Base-by-base conservation (phyloP, 35 echinoderm and acorn worm species). In the Apostichopus parvimensis region DNA sequence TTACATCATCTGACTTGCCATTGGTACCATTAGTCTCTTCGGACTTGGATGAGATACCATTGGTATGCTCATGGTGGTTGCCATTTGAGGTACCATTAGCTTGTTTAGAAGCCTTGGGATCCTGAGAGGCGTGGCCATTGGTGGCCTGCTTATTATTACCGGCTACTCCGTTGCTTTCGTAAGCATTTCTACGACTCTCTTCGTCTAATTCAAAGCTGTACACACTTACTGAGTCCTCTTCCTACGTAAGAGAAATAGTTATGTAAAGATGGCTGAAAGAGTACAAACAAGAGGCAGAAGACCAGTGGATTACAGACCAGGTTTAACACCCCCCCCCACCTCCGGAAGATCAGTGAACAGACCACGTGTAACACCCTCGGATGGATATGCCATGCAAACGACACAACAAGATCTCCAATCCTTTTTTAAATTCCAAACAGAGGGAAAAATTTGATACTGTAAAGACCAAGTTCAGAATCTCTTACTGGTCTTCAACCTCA, bases 201-300 rank as follows among this genome's bases (percentile, higher is more conserved):
- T 65, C 86, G 52, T 94, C 95, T 83, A 96, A 89, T 84, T 96
- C 95, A 96, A 96, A 96, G 91, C 95, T 96, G 93, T 92, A 96
- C 82, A 96, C 93, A 87, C 95, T 96, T 62, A 96, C 93, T 12
- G 90, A 86, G 82, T 96, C 95, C 78, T 96, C 95, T 87, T 93
- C 83, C 83, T 87, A 66, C 17, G 77, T 58, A 55, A 58, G 80
- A 77, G 76, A 75, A 91, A 77, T 28, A 14, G 59, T 59, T 80
- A 45, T 91, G 71, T 22, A 77, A 92, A 87, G 90, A 92, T 77
- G 56, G 62, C 34, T 85, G 68, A 92, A 64, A 34, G 73, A 77
- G 73, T 83, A 87, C 71, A 86, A 68, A 14, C 11, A 11, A 14
- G 64, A 68, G 64, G 18, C 8, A 14, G 64, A 68, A 68, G 64